These are phyloP conservation scores for fruit fly (Drosophila melanogaster) DNA, from an alignment of 1,140 invertebrate species.

Conservation along the genomic window Release_6_plus_ISO1_MT NT_033779.5:4289001-4289500, in stretches of 20 bases:
- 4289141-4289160: neutral
- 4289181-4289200: constrained; percentile 35
- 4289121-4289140: too few relatives aligned
- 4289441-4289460: constrained; percentile 73
- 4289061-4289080: too few relatives aligned
- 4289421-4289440: constrained; percentile 82
- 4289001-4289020: neutral
- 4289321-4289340: constrained; percentile 48
- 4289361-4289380: neutral
- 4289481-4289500: constrained; percentile 38
- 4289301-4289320: constrained; percentile 12
- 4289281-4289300: constrained; percentile 21
- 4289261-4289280: constrained; percentile 46
- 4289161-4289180: constrained; percentile 24
- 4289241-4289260: constrained; percentile 49
- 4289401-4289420: constrained; percentile 79
- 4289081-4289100: too few relatives aligned
- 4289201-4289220: neutral
- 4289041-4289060: too few relatives aligned
- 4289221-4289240: constrained; percentile 40
- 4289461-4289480: neutral
- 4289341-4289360: constrained; percentile 21
- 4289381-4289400: constrained; percentile 58
- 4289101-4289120: too few relatives aligned
- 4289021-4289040: neutral